These are phyloP conservation scores for Hemichromis elongatus DNA, from an alignment of 2,113 vertebrate genomes.

Conservation along the genomic window DNA sequence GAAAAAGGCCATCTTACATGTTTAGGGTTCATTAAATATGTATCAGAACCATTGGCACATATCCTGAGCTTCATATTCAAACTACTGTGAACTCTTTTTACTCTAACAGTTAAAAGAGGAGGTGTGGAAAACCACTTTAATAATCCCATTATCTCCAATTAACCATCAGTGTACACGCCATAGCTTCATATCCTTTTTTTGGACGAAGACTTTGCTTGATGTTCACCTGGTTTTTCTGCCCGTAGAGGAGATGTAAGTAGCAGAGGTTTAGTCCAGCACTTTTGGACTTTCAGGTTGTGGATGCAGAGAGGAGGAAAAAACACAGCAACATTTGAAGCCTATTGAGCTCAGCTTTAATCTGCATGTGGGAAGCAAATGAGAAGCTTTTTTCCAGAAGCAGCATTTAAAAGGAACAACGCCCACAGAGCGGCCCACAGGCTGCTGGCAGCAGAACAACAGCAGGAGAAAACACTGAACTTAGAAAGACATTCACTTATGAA, in stretches of 20 bases:
- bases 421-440: constrained; percentile 1
- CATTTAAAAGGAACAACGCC: neutral
- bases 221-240: neutral
- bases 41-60: neutral
- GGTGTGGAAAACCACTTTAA: neutral
- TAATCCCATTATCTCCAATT: neutral
- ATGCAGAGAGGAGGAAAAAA: neutral
- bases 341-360: neutral
- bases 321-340: neutral
- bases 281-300: neutral
- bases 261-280: neutral
- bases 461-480: neutral
- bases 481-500: neutral
- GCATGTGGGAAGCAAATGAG: constrained; percentile 10
- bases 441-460: neutral
- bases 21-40: neutral
- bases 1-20: neutral
- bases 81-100: neutral
- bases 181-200: neutral
- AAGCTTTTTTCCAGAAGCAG: neutral
- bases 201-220: neutral
- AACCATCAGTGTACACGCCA: neutral
- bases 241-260: neutral
- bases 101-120: neutral
- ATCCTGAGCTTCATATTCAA: neutral